These are phyloP conservation scores for Cynocephalus volans DNA, from an alignment of 2,113 vertebrate genomes.

Conservation along the genomic window DNA sequence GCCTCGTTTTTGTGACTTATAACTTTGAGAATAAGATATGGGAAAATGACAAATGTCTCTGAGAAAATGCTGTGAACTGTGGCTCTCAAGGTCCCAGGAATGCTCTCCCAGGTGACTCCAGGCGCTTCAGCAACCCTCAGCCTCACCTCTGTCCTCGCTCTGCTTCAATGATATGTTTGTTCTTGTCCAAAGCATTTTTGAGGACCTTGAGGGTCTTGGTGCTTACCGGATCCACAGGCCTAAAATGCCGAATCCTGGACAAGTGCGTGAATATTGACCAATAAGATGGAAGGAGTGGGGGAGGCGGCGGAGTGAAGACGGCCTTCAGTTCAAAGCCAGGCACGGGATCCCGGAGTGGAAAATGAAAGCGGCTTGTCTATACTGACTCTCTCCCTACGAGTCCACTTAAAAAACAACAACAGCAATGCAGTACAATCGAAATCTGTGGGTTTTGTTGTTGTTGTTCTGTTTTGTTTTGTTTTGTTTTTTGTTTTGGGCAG, in stretches of 20 bases:
- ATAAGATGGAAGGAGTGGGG: background rate
- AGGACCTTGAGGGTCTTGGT: background rate
- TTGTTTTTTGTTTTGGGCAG: too few relatives aligned
- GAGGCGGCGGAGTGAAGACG: background rate
- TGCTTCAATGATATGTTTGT: background rate
- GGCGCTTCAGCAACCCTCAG: background rate
- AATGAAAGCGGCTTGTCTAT: background rate
- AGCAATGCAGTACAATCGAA: background rate
- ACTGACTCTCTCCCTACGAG: background rate
- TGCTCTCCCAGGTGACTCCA: rapidly evolving
- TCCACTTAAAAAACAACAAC: background rate
- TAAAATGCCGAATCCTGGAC: background rate
- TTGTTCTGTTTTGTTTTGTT: too few relatives aligned
- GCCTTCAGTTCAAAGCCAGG: background rate
- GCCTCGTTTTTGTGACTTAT: background rate
- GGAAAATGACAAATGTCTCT: background rate
- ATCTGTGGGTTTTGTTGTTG: too few relatives aligned
- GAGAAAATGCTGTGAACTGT: background rate
- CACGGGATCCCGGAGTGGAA: background rate
- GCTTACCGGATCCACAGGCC: background rate
- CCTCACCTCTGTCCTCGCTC: background rate
- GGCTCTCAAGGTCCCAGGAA: background rate
- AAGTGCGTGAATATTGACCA: background rate
- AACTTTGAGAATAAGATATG: background rate
- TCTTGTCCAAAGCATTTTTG: background rate